Conservation (phyloP, 2,113 vertebrate species). For the Sceloporus tristichus region DNA sequence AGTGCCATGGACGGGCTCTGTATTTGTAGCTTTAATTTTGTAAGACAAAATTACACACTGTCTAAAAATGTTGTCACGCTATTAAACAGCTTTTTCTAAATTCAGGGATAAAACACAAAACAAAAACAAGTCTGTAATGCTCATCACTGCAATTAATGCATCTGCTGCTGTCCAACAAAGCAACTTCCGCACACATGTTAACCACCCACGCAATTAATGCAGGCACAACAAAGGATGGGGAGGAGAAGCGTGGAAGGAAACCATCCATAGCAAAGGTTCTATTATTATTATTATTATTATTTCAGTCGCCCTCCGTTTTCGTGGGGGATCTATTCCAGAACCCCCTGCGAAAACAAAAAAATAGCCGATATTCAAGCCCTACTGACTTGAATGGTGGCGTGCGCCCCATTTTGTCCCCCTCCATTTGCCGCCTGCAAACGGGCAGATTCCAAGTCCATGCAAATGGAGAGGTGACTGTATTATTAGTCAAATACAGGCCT, state of each 20-base stretch:
- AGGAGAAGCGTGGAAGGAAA: conserved; percentile 42
- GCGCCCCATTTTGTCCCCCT: too few species aligned
- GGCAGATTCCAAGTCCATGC: too few species aligned
- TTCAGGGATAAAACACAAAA: conserved; percentile 47
- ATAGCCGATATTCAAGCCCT: too few species aligned
- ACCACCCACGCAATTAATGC: conserved; percentile 49
- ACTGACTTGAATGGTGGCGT: too few species aligned
- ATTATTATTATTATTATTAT: too few species aligned
- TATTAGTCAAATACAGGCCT: too few species aligned
- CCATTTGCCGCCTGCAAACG: too few species aligned
- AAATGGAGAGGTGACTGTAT: too few species aligned
- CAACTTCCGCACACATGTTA: conserved; percentile 30
- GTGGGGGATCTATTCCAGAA: too few species aligned
- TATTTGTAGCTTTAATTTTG: background rate
- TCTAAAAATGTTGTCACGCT: conserved; percentile 57
- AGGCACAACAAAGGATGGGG: conserved; percentile 52
- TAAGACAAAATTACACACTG: conserved; percentile 33
- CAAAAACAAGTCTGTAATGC: conserved; percentile 22
- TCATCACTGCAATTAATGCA: conserved; percentile 67
- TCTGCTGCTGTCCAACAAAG: conserved; percentile 61
- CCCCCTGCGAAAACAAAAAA: too few species aligned
- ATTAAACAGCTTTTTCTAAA: conserved; percentile 63
- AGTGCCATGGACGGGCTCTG: background rate
- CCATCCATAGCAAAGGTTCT: conserved; percentile 37
- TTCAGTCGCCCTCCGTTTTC: too few species aligned